A percentile compares a stretch with the other conserved stretches of the same genome.
These are phyloP conservation scores for Calyptommatus sinebrachiatus DNA, from an alignment of 2,113 vertebrate genomes.

Conservation along the genomic window DNA sequence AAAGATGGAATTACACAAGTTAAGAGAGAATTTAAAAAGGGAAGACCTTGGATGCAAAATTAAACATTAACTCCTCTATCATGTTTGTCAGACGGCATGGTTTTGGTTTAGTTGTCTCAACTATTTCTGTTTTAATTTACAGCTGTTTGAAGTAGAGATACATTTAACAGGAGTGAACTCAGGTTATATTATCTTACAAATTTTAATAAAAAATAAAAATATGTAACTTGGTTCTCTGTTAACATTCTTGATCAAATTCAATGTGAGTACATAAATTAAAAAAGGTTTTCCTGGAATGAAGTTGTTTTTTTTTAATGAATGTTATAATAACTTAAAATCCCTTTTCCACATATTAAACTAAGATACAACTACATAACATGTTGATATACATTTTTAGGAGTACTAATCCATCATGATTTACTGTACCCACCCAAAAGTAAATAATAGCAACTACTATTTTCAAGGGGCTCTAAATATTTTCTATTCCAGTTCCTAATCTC, in stretches of 20 bases:
- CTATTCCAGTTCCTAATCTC: no score
- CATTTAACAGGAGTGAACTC: no score
- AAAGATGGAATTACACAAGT: background rate
- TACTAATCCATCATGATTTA: background rate
- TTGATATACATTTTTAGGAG: slow-evolving; percentile 1
- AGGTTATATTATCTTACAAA: no score
- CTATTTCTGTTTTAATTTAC: background rate
- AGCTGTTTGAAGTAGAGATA: no score
- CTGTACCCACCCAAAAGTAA: background rate
- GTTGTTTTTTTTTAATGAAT: background rate
- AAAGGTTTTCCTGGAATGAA: slow-evolving; percentile 9
- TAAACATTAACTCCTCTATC: background rate
- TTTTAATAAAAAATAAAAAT: background rate
- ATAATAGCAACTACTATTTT: background rate
- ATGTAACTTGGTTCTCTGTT: background rate
- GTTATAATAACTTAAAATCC: slow-evolving; percentile 22
- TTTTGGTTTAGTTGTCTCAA: background rate
- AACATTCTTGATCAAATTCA: background rate
- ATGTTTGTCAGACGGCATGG: slow-evolving; percentile 25
- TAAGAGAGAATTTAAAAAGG: slow-evolving; percentile 10
- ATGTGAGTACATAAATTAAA: background rate
- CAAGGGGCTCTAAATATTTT: background rate
- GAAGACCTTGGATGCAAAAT: slow-evolving; percentile 24
- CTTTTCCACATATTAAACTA: slow-evolving; percentile 6
- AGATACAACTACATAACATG: background rate